Base-by-base conservation (phyloP, 2,797 vertebrate genomes). In the Tapera naevia region DNA sequence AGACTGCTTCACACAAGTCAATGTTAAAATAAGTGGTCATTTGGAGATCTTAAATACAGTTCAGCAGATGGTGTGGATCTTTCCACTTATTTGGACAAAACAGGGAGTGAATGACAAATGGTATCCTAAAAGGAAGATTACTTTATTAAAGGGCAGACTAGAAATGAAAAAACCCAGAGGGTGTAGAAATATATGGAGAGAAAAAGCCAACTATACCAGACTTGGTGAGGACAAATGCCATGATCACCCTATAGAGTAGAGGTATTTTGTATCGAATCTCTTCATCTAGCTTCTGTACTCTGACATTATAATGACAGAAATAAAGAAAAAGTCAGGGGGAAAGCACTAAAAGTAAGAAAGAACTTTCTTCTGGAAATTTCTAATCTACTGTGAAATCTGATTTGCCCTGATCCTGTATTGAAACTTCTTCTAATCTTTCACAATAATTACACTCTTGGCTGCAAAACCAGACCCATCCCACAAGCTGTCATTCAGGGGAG, bases 361-460 rank as follows among this genome's bases (percentile, higher is more conserved):
- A 65, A 86, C 28, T 70, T 91, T 50, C 22, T 81, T 82, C 32
- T 67, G 35, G 33, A 92, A 90, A 62, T 53, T 78, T 81, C 81
- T 86, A 46, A 71, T 25, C 9, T 5, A 2, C 58, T 79, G 21
- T 56, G 79, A 94, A 94, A 94, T 41, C 37, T 72, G 60, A 76
- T 86, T 93, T 94, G 14, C 28, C 56, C 24, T 64, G 39, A 82
- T 93, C 50, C 48, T 80, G 10, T 64, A 76, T 2, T 61, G 60
- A 88, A 93, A 53, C 17, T 30, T 84, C 57, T 88, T 86, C 91
- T 67, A 92, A 84, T 92, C 88, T 71, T 95, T 91, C 76, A 80
- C 8, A 73, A 48, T 51, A 76, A 82, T 86, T 61, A 91, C 23
- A 86, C 17, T 53, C 69, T 30, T 91, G 91, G 46, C 74, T 96